phyloP scores from a whole-genome alignment of 2,113 vertebrate species.

The Menura novaehollandiae region DNA sequence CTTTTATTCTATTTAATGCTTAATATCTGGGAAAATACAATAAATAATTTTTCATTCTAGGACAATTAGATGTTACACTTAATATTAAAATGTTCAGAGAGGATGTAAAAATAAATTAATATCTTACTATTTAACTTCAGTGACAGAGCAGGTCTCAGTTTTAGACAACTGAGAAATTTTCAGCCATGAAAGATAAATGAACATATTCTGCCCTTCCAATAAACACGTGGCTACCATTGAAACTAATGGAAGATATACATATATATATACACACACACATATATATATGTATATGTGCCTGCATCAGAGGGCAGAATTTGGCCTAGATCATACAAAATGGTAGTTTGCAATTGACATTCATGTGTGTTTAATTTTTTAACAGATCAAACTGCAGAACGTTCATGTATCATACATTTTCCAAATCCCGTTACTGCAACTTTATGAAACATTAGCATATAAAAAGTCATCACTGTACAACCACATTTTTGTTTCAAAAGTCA shows the following conservation, averaged over 20 bases:
- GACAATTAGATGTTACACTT: constrained; percentile 34
- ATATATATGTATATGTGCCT: background rate
- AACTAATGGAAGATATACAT: background rate
- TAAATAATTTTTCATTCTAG: constrained; percentile 24
- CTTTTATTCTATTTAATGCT: constrained; percentile 45
- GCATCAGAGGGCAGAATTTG: background rate
- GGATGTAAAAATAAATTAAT: constrained; percentile 46
- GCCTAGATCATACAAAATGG: background rate
- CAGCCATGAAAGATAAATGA: background rate
- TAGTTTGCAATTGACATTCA: background rate
- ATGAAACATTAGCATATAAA: constrained; percentile 33
- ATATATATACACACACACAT: background rate
- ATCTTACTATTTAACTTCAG: constrained; percentile 13
- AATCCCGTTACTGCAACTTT: background rate
- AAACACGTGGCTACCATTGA: background rate
- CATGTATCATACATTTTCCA: background rate
- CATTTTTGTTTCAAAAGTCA: background rate
- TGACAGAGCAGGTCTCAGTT: constrained; percentile 12
- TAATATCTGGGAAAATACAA: constrained; percentile 20
- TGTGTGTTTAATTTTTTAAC: background rate
- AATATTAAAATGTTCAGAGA: constrained; percentile 46
- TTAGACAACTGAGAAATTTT: background rate
- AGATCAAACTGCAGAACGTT: background rate
- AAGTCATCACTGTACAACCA: constrained; percentile 27
- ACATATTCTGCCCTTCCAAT: background rate